Conservation (phyloP, 2,113 vertebrate species). For the Ptychochromis oligacanthus region DNA sequence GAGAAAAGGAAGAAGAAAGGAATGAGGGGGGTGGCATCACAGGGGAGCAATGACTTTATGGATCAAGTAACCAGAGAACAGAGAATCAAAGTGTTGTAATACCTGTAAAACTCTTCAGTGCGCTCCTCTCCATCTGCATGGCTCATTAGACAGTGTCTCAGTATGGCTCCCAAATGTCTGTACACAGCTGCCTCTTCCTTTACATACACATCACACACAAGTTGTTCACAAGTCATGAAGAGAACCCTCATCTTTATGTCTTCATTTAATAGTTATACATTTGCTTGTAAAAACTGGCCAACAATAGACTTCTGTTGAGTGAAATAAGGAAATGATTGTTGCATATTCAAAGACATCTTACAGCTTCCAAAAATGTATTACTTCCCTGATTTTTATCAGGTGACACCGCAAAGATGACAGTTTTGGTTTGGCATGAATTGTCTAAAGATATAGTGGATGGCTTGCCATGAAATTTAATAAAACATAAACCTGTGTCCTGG, state of each 20-base stretch:
- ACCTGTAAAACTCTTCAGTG: slow-evolving; percentile 93
- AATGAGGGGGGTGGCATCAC: background rate
- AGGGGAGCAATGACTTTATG: background rate
- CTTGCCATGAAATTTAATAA: no score
- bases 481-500: no score
- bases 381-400: no score
- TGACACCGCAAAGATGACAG: no score
- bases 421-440: no score
- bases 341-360: no score
- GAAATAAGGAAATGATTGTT: no score
- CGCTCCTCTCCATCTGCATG: slow-evolving; percentile 86
- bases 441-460: no score
- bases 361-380: no score
- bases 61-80: background rate
- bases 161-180: slow-evolving; percentile 86
- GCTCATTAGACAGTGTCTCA: slow-evolving; percentile 90
- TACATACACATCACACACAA: background rate
- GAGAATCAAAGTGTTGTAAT: background rate
- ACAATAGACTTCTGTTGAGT: no score
- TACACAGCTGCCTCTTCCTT: slow-evolving; percentile 90
- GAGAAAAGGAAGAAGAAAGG: background rate
- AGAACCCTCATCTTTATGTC: background rate
- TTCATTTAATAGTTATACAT: no score
- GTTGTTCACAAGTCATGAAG: background rate
- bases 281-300: no score